These are phyloP conservation scores for Danio aesculapii DNA, from an alignment of 2,797 vertebrate genomes.

Conservation along the genomic window DNA sequence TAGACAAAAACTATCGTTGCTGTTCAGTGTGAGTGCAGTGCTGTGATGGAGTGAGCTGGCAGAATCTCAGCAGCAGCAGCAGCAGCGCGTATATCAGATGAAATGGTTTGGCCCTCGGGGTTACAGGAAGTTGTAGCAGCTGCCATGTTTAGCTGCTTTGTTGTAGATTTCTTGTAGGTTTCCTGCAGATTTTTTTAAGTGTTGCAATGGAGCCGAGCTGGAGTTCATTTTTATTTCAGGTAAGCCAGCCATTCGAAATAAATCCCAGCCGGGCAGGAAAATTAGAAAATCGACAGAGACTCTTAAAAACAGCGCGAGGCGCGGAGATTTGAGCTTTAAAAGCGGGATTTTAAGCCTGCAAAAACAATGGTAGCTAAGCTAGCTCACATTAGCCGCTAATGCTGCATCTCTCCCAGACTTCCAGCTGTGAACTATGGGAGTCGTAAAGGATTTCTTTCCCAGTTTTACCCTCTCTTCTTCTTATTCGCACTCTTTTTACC, in stretches of 20 bases:
- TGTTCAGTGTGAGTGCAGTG: neutral
- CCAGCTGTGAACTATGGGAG: conserved; percentile 62
- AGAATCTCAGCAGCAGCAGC: conserved; percentile 27
- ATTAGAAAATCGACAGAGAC: conserved; percentile 4
- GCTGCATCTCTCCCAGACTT: conserved; percentile 68
- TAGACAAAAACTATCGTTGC: neutral
- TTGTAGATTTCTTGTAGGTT: conserved; percentile 65
- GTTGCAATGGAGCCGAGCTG: conserved; percentile 84
- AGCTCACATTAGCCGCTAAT: conserved; percentile 64
- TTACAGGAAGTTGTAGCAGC: conserved; percentile 79
- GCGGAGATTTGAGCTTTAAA: conserved; percentile 37
- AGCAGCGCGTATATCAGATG: conserved; percentile 37
- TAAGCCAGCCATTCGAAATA: conserved; percentile 64
- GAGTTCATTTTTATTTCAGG: conserved; percentile 85
- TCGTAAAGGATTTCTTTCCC: conserved; percentile 17
- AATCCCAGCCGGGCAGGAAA: neutral
- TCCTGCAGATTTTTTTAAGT: conserved; percentile 62
- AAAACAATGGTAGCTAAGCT: conserved; percentile 80
- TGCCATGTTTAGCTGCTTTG: conserved; percentile 85
- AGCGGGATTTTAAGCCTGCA: conserved; percentile 66
- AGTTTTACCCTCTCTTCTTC: conserved; percentile 6
- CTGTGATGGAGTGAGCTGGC: conserved; percentile 8
- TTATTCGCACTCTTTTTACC: neutral
- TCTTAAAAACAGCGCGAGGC: neutral
- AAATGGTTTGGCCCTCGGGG: conserved; percentile 68